Evolutionary conservation across 1,140 invertebrate genomes (phyloP).

Genomic region (Charaxes varanes): DNA sequence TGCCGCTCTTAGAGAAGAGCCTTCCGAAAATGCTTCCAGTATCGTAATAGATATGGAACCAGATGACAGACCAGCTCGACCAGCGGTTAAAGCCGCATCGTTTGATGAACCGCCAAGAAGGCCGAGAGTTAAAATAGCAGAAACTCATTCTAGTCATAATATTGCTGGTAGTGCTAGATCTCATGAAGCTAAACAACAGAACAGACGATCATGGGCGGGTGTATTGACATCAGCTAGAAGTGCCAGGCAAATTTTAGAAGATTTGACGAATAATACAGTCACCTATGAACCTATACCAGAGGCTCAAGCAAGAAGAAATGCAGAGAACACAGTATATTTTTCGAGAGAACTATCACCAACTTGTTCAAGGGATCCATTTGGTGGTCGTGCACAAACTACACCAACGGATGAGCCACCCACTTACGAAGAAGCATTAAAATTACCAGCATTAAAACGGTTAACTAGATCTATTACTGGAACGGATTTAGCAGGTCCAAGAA

Average conservation of each 20-base stretch:
- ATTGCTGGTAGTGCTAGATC: constrained; percentile 37
- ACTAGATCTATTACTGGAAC: constrained; percentile 73
- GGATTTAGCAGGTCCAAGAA: constrained; percentile 52
- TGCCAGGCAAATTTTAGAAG: constrained; percentile 59
- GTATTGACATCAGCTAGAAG: constrained; percentile 53
- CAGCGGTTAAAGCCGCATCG: constrained; percentile 51
- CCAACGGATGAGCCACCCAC: constrained; percentile 67
- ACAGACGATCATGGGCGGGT: constrained; percentile 60
- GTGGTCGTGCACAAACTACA: constrained; percentile 71
- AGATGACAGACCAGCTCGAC: constrained; percentile 31
- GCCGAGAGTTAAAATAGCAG: constrained; percentile 41
- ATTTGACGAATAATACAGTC: constrained; percentile 41
- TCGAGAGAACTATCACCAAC: constrained; percentile 77
- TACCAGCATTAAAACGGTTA: constrained; percentile 70
- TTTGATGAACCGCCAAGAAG: constrained; percentile 58
- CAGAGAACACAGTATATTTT: constrained; percentile 73
- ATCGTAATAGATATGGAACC: constrained; percentile 43
- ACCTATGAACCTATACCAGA: constrained; percentile 56
- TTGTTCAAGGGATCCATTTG: constrained; percentile 77
- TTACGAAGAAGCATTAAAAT: constrained; percentile 72
- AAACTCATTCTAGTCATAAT: constrained; percentile 55
- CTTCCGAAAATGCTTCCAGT: constrained; percentile 36
- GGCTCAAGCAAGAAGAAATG: constrained; percentile 36
- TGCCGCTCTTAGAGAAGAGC: constrained; percentile 57
- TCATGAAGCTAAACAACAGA: constrained; percentile 54